phyloP scores from a whole-genome alignment of 2,888 invertebrate species.

The Callosobruchus maculatus region DNA sequence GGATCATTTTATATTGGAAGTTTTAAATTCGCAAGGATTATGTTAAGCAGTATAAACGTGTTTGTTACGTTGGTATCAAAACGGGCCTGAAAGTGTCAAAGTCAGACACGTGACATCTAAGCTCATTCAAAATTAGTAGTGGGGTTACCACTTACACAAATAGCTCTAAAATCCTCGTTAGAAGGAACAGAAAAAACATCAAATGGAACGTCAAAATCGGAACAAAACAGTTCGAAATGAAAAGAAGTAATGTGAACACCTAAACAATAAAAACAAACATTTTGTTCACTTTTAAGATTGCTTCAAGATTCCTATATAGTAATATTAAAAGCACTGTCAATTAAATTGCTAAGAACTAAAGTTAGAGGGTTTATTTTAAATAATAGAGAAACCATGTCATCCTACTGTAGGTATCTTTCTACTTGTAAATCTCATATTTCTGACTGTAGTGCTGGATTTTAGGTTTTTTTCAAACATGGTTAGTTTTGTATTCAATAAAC shows the following conservation, averaged over 20 bases:
- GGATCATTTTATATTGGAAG: too few species aligned
- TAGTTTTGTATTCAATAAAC: too few species aligned
- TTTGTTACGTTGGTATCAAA: background rate
- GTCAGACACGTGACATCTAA: background rate
- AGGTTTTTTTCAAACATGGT: too few species aligned
- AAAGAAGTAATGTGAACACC: constrained; percentile 5
- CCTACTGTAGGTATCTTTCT: too few species aligned
- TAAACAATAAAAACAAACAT: constrained; percentile 2
- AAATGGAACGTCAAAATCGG: constrained; percentile 9
- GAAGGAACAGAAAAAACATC: constrained; percentile 4
- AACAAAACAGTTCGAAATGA: constrained; percentile 1
- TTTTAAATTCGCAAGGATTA: too few species aligned
- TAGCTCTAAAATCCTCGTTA: background rate
- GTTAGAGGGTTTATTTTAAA: too few species aligned
- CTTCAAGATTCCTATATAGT: too few species aligned
- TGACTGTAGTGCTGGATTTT: too few species aligned
- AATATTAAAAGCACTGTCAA: too few species aligned
- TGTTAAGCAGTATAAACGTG: background rate
- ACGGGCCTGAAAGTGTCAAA: background rate
- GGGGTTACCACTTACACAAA: background rate
- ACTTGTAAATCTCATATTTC: too few species aligned
- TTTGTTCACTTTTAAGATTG: background rate
- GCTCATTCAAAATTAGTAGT: background rate
- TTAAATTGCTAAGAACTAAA: too few species aligned
- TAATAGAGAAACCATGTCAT: too few species aligned